Evolutionary conservation across 2,888 invertebrate genomes (phyloP).

Genomic region (Micropterix aruncella): DNA sequence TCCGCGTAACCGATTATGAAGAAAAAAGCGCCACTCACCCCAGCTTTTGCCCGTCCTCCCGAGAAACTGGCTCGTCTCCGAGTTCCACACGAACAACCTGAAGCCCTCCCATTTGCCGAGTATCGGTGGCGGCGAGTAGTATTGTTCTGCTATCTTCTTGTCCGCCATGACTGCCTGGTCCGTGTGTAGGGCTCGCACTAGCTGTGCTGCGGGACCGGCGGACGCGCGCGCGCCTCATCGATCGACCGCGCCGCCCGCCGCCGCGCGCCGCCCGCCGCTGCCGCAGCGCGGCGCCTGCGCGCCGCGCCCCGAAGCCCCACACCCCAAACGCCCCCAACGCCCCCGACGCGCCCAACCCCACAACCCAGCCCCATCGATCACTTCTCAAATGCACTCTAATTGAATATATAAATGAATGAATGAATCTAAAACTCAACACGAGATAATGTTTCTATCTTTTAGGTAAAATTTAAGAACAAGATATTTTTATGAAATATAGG

Average conservation of each 20-base stretch:
- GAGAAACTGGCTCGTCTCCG: constrained; percentile 81
- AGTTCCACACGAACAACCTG: constrained; percentile 79
- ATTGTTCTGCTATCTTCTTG: constrained; percentile 62
- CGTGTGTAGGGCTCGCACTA: constrained; percentile 18
- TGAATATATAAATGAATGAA: too few species aligned
- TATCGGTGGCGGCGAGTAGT: constrained; percentile 66
- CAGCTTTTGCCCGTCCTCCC: constrained; percentile 88
- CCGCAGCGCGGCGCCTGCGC: constrained; percentile 3
- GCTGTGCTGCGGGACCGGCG: constrained; percentile 18
- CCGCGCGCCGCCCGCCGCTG: constrained; percentile 16
- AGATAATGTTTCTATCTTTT: too few species aligned
- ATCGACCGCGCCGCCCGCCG: constrained; percentile 14
- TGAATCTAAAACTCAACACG: too few species aligned
- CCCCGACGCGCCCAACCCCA: constrained; percentile 24
- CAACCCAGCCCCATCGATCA: too few species aligned
- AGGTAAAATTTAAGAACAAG: too few species aligned
- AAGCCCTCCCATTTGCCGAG: constrained; percentile 78
- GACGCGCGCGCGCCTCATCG: constrained; percentile 15
- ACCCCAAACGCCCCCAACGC: constrained; percentile 13
- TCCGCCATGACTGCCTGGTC: constrained; percentile 47
- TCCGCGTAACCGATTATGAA: too few species aligned
- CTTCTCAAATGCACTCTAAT: too few species aligned
- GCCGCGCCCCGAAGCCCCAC: constrained; percentile 4
- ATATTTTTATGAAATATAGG: too few species aligned
- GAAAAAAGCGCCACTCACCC: constrained; percentile 55